These are phyloP conservation scores for Oriolus oriolus DNA, from an alignment of 2,113 vertebrate species.

Conservation along the genomic window DNA sequence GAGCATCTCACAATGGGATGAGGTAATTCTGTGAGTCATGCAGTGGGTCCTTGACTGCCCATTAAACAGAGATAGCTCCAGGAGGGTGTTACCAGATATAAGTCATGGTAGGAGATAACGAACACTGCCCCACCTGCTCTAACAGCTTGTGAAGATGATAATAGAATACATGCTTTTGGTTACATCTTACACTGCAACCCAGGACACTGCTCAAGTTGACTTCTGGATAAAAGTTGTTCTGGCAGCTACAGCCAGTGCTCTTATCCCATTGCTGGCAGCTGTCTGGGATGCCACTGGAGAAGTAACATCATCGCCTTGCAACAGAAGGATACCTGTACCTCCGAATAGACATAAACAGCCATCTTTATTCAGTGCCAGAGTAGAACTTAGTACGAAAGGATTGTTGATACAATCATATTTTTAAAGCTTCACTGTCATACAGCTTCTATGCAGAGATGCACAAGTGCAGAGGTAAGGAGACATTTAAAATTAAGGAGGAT, in stretches of 20 bases:
- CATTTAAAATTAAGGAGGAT: background rate
- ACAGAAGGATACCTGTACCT: background rate
- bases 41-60: too few relatives aligned
- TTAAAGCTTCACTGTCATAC: background rate
- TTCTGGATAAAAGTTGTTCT: background rate
- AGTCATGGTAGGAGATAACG: too few relatives aligned
- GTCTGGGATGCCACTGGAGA: background rate
- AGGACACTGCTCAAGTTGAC: background rate
- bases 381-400: background rate
- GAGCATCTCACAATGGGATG: too few relatives aligned
- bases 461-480: background rate
- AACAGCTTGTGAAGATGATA: too few relatives aligned
- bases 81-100: too few relatives aligned
- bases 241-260: background rate
- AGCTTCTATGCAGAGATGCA: background rate
- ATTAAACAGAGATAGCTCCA: too few relatives aligned
- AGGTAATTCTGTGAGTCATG: too few relatives aligned
- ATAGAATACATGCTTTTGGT: too few relatives aligned
- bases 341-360: background rate
- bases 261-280: background rate
- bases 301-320: background rate
- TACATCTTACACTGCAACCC: too few relatives aligned
- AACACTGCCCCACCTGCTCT: too few relatives aligned
- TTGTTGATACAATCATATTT: background rate
- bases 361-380: background rate